These are phyloP conservation scores for Eupristina koningsbergeri DNA, from an alignment of 1,140 invertebrate genomes.

Conservation along the genomic window DNA sequence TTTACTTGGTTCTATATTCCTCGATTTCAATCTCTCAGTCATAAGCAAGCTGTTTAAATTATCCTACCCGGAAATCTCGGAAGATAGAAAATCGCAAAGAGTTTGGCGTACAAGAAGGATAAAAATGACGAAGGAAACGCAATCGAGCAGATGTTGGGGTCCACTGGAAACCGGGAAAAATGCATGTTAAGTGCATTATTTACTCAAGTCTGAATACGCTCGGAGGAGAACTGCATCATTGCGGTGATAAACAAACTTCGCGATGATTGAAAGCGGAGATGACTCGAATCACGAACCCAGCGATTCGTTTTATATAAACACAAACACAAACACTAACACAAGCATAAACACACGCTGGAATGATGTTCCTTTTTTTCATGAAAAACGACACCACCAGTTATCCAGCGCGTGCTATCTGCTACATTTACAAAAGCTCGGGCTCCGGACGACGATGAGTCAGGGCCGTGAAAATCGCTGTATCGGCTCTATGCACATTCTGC, in stretches of 20 bases:
- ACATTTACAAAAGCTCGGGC: not conserved
- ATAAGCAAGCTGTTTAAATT: not conserved
- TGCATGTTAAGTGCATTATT: not conserved
- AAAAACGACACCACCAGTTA: not conserved
- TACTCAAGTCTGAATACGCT: not conserved
- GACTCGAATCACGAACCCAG: not conserved
- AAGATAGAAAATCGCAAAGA: not conserved
- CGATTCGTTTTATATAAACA: not conserved
- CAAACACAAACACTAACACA: too few species aligned
- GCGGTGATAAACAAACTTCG: not conserved
- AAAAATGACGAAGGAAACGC: not conserved
- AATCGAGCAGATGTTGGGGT: not conserved
- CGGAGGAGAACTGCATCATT: not conserved
- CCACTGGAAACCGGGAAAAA: not conserved
- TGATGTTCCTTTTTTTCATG: not conserved
- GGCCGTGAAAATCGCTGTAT: conserved; percentile 31
- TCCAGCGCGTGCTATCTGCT: not conserved
- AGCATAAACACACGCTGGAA: not conserved
- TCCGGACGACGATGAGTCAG: not conserved
- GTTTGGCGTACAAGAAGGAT: not conserved
- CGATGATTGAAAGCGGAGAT: not conserved
- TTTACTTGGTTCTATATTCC: too few species aligned
- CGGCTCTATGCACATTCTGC: not conserved
- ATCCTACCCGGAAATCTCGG: not conserved
- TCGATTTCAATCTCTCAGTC: not conserved